A percentile compares a stretch with the other conserved stretches of the same genome.
Conservation (phyloP, 2,113 vertebrate genomes). For the Ptyas mucosa region DNA sequence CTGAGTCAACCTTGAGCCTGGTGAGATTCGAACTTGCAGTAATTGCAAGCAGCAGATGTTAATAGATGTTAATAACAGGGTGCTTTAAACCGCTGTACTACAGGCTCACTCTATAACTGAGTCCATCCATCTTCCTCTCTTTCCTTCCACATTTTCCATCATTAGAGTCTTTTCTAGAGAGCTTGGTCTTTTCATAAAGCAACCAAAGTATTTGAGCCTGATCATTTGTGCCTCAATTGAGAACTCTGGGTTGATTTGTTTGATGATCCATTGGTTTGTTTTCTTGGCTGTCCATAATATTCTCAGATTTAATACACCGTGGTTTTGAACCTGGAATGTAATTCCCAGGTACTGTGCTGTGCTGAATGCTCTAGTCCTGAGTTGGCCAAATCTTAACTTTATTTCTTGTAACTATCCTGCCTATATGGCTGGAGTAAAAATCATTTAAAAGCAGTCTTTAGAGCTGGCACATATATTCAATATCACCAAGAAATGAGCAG, state of each 20-base stretch:
- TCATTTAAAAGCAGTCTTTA: slow-evolving; percentile 5
- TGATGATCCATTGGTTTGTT: background rate
- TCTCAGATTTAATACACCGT: background rate
- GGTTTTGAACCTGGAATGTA: background rate
- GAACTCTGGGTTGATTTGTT: background rate
- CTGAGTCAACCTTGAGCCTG: no score
- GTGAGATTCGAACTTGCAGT: no score
- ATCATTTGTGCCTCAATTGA: background rate
- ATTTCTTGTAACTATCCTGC: background rate
- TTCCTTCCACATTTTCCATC: no score
- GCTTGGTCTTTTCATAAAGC: background rate
- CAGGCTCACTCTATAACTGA: no score
- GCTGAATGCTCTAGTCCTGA: background rate
- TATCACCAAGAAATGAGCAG: background rate
- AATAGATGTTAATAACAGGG: no score
- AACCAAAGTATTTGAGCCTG: background rate
- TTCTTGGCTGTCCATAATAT: background rate
- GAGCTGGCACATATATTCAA: slow-evolving; percentile 1
- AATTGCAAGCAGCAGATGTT: no score
- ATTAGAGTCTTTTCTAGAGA: background rate
- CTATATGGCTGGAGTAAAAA: background rate
- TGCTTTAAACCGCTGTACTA: no score
- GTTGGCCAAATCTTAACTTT: background rate
- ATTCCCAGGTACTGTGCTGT: background rate
- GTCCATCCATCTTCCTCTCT: no score